Base-by-base conservation (phyloP, 2,113 vertebrate genomes). In the Megaleporinus macrocephalus region DNA sequence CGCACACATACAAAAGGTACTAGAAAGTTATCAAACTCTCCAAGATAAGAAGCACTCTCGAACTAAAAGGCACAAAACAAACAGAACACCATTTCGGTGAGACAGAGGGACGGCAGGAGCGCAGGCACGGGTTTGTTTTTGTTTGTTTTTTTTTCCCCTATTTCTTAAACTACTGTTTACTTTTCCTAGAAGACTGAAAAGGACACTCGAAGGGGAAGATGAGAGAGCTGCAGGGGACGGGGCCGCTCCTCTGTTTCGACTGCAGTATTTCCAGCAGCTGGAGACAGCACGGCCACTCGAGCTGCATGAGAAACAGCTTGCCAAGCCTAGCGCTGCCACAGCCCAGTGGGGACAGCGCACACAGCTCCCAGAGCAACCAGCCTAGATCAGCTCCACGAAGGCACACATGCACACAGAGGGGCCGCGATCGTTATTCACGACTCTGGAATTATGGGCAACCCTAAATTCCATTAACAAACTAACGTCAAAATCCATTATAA, bases 231-330 rank as follows among this genome's bases (percentile, higher is more conserved):
- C 1, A 44, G 24, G 22, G 18, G 36, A 44, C 5, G 53, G 51
- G 53, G 24, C 53, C 3, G 30, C 36, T 59, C 29, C 36, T 49
- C 22, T 57, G 5, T 36, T n/a, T 47, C 49, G 29, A 44, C 55
- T 77, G 73, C 70, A 47, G 53, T 51, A 72, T 65, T 84, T 61
- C 33, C 71, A 55, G 62, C 76, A 73, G 65, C 27, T 44, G 68
- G 61, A 30, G 59, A 65, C 65, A 74, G 51, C 49, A 51, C 62
- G 68, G 70, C 65, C 75, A 20, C 76, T 79, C 26, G 36, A 27
- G 75, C 79, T 65, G 71, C 70, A 81, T n/a, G 26, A 77, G 72
- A 84, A 81, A 76, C 83, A 84, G 73, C 44, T 72, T 81, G 79
- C 53, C 78, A 77, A 61, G 24, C 69, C 69, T 49, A 55, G 73